Evolutionary conservation across 2,888 invertebrate genomes (phyloP), one percentile per base, ranked within the genome.

Genomic region (Tyria jacobaeae): DNA sequence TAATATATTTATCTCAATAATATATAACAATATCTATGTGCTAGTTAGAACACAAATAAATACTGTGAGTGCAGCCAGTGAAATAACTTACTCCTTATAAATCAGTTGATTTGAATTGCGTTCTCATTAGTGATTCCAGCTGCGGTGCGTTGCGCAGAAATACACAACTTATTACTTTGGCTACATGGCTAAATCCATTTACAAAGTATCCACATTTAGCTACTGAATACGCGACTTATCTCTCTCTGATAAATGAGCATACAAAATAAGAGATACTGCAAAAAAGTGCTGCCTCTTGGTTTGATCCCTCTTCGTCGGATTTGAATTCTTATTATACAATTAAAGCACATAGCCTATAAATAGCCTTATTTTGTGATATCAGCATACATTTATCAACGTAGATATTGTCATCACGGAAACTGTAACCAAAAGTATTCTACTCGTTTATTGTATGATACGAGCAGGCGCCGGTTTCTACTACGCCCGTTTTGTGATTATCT

Each of bases 141-240:
- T 83, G 87, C 84, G 86, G 85, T 81, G 84, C 85, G 82, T 81
- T 83, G 85, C 75, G 76, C 83, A 83, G 87, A 81, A 87, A 81
- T 89, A 93, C 92, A 92, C 88, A 90, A 90, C 90, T 92, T 92
- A 91, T 89, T 91, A 92, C 91, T 92, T 92, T 90, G 88, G 84
- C 85, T 85, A 83, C 84, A 87, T 83, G 86, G 86, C 86, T 84
- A 88, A 87, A 85, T 76, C 81, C 85, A 83, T 86, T 83, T 82
- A 84, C 81, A 85, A 82, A 85, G 77, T 79, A 78, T 78, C 78
- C 78, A 78, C 81, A 80, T 82, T 82, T 80, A 81, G 81, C 82
- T 79, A 79, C 79, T 79, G 83, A 81, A 83, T 79, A 82, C 79
- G 78, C 75, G 68, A 70, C 82, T 84, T 87, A 87, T 87, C 86